Evolutionary conservation across 2,888 invertebrate species (phyloP).

Genomic region (Eustalomyia histrio): DNA sequence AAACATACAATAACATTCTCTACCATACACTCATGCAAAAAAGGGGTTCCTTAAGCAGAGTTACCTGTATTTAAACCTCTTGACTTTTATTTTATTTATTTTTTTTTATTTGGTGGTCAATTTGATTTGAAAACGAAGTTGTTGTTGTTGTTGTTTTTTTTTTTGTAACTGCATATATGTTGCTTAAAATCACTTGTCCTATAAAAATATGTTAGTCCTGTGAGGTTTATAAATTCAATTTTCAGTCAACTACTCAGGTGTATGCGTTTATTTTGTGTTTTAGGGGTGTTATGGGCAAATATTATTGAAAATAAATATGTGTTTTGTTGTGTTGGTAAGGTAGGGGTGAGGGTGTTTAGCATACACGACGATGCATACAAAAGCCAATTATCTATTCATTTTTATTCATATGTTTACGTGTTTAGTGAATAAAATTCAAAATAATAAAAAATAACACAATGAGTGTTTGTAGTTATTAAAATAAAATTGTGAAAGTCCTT

Average conservation of each 20-base stretch:
- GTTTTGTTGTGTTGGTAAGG: neutral
- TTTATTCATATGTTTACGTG: slow-evolving; percentile 59
- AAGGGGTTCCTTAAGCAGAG: slow-evolving; percentile 25
- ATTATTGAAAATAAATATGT: slow-evolving; percentile 35
- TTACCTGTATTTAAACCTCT: slow-evolving; percentile 40
- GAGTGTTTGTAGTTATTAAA: slow-evolving; percentile 49
- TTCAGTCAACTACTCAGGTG: slow-evolving; percentile 46
- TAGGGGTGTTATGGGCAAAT: slow-evolving; percentile 64
- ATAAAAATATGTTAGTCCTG: slow-evolving; percentile 41
- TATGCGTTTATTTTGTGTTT: slow-evolving; percentile 6
- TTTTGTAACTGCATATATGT: no score
- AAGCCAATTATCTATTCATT: slow-evolving; percentile 64
- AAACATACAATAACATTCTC: neutral
- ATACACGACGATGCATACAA: slow-evolving; percentile 37
- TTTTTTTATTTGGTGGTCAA: slow-evolving; percentile 42
- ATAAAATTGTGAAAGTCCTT: slow-evolving; percentile 51
- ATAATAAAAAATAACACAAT: slow-evolving; percentile 46
- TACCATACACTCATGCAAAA: slow-evolving; percentile 15
- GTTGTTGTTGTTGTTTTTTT: slow-evolving; percentile 18
- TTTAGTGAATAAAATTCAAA: slow-evolving; percentile 58
- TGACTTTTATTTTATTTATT: slow-evolving; percentile 37
- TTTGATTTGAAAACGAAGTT: slow-evolving; percentile 35
- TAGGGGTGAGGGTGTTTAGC: slow-evolving; percentile 56
- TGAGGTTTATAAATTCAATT: slow-evolving; percentile 36
- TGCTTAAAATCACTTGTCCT: slow-evolving; percentile 33